These are phyloP conservation scores for Progne subis DNA, from an alignment of 2,113 vertebrate genomes.

Conservation along the genomic window DNA sequence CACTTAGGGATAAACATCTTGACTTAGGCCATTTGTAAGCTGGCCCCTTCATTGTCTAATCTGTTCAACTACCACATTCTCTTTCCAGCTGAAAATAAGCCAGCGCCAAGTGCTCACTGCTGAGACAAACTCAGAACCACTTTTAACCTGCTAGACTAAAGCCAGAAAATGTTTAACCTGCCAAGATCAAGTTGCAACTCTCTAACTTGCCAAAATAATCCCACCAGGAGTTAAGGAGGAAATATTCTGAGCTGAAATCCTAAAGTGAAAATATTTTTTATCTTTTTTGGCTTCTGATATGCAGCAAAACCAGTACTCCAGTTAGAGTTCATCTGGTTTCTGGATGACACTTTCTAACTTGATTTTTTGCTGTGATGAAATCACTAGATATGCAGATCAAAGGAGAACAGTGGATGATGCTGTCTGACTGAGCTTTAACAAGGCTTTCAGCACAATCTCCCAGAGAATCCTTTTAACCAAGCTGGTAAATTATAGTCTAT, in stretches of 20 bases:
- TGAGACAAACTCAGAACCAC: conserved; percentile 1
- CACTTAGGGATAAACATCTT: neutral
- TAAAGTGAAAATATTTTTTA: neutral
- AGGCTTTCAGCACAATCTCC: neutral
- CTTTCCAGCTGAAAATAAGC: conserved; percentile 36
- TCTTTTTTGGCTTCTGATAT: neutral
- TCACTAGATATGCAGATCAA: neutral
- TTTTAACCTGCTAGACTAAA: conserved; percentile 25
- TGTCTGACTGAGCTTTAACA: neutral
- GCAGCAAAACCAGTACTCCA: neutral
- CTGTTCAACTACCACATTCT: neutral
- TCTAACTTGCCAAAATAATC: conserved; percentile 27
- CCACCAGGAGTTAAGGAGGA: neutral
- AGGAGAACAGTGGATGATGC: neutral
- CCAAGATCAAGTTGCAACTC: neutral
- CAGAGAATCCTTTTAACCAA: neutral
- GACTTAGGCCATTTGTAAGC: neutral
- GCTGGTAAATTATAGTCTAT: neutral
- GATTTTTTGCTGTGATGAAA: neutral
- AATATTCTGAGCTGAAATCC: neutral
- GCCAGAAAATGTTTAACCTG: conserved; percentile 31
- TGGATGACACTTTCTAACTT: neutral
- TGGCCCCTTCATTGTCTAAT: conserved; percentile 8
- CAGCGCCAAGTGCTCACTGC: neutral
- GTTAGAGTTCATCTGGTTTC: neutral